Conservation (phyloP, 2,888 invertebrate genomes). For the Cephus nigrinus region DNA sequence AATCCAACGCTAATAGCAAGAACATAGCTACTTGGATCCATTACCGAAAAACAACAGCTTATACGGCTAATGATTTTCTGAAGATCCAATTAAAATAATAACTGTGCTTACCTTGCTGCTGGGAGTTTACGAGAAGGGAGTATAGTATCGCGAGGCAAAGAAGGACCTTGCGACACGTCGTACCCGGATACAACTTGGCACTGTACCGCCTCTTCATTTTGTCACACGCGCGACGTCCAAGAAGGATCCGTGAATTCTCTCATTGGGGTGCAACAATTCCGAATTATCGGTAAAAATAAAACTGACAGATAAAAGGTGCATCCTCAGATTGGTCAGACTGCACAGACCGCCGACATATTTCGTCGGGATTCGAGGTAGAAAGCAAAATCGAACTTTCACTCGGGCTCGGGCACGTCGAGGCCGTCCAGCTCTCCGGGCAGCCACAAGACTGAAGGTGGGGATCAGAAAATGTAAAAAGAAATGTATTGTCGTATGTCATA, state of each 20-base stretch:
- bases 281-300: conserved; percentile 5
- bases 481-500: conserved; percentile 28
- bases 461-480: conserved; percentile 19
- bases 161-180: conserved; percentile 30
- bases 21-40: neutral
- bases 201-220: conserved; percentile 31
- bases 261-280: neutral
- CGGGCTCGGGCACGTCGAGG: conserved; percentile 53
- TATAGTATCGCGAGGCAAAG: conserved; percentile 31
- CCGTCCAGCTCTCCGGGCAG: conserved; percentile 36
- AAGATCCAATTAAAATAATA: neutral
- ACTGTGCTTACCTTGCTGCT: conserved; percentile 37
- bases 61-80: neutral
- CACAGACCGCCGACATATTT: conserved; percentile 12
- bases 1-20: neutral
- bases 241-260: conserved; percentile 19
- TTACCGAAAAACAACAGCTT: neutral
- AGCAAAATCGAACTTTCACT: conserved; percentile 66
- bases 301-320: conserved; percentile 27
- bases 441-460: conserved; percentile 5
- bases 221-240: neutral
- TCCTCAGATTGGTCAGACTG: conserved; percentile 13
- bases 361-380: conserved; percentile 49
- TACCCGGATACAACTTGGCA: conserved; percentile 32
- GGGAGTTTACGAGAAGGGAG: conserved; percentile 31